Percentiles rank a stretch among this genome's conserved stretches.
Evolutionary conservation across 2,888 invertebrate genomes (phyloP).

Genomic region (Polydrusus cervinus): DNA sequence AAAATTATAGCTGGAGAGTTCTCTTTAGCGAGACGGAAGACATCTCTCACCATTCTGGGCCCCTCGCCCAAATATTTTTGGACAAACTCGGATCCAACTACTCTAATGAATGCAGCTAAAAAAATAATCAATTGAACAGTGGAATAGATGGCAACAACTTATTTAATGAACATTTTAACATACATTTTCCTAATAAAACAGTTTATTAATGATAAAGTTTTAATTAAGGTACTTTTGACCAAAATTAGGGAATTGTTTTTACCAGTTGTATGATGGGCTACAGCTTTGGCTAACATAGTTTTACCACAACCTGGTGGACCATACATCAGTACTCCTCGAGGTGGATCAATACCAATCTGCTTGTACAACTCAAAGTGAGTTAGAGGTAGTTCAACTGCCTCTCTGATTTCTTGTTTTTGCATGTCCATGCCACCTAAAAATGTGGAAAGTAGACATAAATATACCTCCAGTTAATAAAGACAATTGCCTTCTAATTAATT

Average conservation of each 20-base stretch:
- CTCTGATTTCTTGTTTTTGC: conserved; percentile 99
- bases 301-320: conserved; percentile 99
- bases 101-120: conserved; percentile 97
- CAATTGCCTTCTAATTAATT: neutral
- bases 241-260: conserved; percentile 53
- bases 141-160: neutral
- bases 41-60: conserved; percentile 99
- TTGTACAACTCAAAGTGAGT: conserved; percentile 99
- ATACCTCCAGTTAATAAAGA: neutral
- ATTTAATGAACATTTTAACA: neutral
- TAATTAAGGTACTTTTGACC: too few relatives aligned
- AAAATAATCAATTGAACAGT: conserved; percentile 41
- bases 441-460: neutral
- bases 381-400: conserved; percentile 97
- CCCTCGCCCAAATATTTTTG: conserved; percentile 99
- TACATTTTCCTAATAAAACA: too few relatives aligned
- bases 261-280: conserved; percentile 98
- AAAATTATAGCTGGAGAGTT: conserved; percentile 99
- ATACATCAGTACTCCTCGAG: conserved; percentile 92
- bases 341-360: conserved; percentile 99
- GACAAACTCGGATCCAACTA: conserved; percentile 99
- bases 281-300: conserved; percentile 99
- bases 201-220: too few relatives aligned
- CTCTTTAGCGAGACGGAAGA: conserved; percentile 98
- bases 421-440: conserved; percentile 93